These are phyloP conservation scores for Cheilosia urbana DNA, from an alignment of 2,888 invertebrate genomes.

Conservation along the genomic window DNA sequence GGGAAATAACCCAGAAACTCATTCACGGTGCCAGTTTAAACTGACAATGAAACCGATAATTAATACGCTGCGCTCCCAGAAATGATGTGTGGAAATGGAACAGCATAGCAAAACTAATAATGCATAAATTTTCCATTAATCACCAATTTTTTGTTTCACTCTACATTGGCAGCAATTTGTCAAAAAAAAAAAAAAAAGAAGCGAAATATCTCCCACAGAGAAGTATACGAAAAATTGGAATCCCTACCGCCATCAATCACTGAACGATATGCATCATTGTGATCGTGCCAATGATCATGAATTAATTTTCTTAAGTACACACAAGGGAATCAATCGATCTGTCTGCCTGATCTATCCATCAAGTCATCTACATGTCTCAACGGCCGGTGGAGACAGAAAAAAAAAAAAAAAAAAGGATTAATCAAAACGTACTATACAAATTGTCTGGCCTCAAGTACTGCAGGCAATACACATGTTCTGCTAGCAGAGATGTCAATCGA, in stretches of 20 bases:
- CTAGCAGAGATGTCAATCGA: conserved; percentile 36
- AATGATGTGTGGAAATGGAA: conserved; percentile 30
- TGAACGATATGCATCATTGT: conserved; percentile 30
- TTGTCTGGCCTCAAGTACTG: conserved; percentile 61
- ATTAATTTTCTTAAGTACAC: conserved; percentile 65
- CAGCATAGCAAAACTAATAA: conserved; percentile 29
- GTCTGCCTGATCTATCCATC: conserved; percentile 70
- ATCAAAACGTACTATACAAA: conserved; percentile 41
- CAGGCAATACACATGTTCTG: conserved; percentile 62
- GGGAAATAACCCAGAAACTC: conserved; percentile 52
- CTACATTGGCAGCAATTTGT: conserved; percentile 8
- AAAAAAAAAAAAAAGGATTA: conserved; percentile 35
- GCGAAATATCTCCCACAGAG: conserved; percentile 35
- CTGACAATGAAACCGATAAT: conserved; percentile 12
- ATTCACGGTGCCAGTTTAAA: conserved; percentile 42
- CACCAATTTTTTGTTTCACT: background rate
- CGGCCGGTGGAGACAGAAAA: background rate
- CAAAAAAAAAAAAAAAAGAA: conserved; percentile 3
- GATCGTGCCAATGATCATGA: conserved; percentile 73
- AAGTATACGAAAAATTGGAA: background rate
- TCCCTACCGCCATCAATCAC: conserved; percentile 50
- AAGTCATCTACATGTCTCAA: conserved; percentile 58
- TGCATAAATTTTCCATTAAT: conserved; percentile 33
- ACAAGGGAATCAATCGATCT: conserved; percentile 70
- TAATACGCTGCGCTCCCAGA: background rate